A percentile compares a stretch with the other conserved stretches of the same genome.
Conservation (phyloP, 2,113 vertebrate species). For the Apus apus region DNA sequence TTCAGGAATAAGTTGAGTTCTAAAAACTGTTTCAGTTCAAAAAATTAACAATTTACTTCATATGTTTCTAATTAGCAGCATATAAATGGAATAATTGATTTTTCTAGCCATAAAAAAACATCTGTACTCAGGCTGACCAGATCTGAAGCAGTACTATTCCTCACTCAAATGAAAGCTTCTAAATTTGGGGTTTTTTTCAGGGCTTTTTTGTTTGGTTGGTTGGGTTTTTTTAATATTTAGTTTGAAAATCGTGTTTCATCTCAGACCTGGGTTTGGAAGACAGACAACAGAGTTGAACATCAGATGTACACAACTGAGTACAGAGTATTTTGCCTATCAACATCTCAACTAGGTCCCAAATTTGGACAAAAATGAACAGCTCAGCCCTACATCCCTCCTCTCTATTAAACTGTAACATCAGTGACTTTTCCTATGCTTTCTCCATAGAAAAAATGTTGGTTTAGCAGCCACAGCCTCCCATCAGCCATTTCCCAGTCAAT, state of each 20-base stretch:
- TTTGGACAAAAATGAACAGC: not conserved
- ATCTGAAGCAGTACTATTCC: not conserved
- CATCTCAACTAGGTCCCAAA: not conserved
- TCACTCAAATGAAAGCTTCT: not conserved
- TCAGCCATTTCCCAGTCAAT: not conserved
- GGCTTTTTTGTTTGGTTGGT: too few species aligned
- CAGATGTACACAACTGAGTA: not conserved
- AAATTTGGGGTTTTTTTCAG: too few species aligned
- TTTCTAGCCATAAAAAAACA: not conserved
- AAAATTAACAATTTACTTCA: not conserved
- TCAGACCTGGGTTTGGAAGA: not conserved
- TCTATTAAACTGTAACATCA: fast-evolving
- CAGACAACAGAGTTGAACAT: not conserved
- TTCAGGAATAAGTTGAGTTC: not conserved
- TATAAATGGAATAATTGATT: not conserved
- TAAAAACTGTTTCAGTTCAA: not conserved
- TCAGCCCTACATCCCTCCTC: not conserved
- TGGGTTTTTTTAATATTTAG: not conserved
- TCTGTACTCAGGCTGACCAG: not conserved
- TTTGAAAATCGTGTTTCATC: not conserved
- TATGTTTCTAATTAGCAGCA: not conserved
- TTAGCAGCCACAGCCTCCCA: not conserved
- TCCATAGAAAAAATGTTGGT: not conserved
- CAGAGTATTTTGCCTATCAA: not conserved
- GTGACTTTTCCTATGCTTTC: not conserved